These are phyloP conservation scores for Eristalinus aeneus DNA, from an alignment of 2,888 invertebrate species.

Conservation along the genomic window DNA sequence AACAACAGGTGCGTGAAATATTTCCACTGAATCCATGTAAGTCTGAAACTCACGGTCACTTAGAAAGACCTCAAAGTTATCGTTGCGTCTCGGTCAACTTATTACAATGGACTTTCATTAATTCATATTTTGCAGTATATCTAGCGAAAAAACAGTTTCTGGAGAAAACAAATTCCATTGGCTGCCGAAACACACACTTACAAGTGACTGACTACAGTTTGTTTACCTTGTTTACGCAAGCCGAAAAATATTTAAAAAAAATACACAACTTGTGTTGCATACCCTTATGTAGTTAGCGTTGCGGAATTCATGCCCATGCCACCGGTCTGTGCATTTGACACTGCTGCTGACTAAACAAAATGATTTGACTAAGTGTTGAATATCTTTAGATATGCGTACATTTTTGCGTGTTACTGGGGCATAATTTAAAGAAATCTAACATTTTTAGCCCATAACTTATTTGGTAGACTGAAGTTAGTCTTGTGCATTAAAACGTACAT, in stretches of 20 bases:
- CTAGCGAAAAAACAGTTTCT: background rate
- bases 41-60: background rate
- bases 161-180: background rate
- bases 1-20: constrained; percentile 13
- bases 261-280: constrained; percentile 61
- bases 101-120: background rate
- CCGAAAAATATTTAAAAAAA: background rate
- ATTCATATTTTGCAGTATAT: background rate
- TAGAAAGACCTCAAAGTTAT: background rate
- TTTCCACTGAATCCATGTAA: constrained; percentile 14
- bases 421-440: background rate
- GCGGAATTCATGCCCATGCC: constrained; percentile 76
- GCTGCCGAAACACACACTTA: background rate
- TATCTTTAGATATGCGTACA: background rate
- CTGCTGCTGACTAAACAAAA: constrained; percentile 53
- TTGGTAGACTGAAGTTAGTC: background rate
- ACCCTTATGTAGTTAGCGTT: constrained; percentile 72
- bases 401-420: background rate
- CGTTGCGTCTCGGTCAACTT: constrained; percentile 9
- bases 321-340: constrained; percentile 74
- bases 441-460: background rate
- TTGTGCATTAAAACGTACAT: background rate
- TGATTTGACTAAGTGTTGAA: background rate
- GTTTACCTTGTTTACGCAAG: background rate
- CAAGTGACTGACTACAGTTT: background rate